phyloP scores from a whole-genome alignment of 1,140 invertebrate genomes.

The Drosophila yakuba region DNA sequence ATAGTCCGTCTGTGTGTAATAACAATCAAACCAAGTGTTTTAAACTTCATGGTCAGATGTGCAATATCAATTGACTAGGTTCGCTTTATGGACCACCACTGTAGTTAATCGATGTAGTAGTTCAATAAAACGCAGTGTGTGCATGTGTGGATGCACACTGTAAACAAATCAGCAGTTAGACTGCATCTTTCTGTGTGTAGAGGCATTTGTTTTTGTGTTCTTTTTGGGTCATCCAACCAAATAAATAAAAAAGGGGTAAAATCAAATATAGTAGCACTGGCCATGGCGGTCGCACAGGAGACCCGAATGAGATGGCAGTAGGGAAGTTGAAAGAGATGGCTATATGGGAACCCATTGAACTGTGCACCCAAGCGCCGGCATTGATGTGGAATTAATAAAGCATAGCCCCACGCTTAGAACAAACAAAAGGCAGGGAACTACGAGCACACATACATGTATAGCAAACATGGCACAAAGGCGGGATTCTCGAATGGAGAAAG shows the following conservation, averaged over 20 bases:
- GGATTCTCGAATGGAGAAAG: conserved; percentile 11
- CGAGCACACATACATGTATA: not conserved
- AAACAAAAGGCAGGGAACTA: conserved; percentile 41
- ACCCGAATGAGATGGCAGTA: not conserved
- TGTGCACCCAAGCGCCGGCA: conserved; percentile 55
- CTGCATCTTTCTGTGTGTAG: conserved; percentile 32
- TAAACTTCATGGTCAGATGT: conserved; percentile 5
- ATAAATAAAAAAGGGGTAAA: conserved; percentile 32
- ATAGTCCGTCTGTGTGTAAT: not conserved
- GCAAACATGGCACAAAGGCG: not conserved
- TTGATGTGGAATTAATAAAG: conserved; percentile 80
- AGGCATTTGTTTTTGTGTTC: conserved; percentile 22
- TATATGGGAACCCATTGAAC: conserved; percentile 57
- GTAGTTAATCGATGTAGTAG: conserved; percentile 47
- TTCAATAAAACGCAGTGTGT: conserved; percentile 31
- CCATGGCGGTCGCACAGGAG: not conserved
- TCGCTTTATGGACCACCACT: conserved; percentile 39
- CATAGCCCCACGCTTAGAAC: conserved; percentile 59
- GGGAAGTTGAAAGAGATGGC: not conserved
- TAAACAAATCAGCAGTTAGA: conserved; percentile 60
- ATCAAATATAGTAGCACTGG: conserved; percentile 19
- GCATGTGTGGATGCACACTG: conserved; percentile 10
- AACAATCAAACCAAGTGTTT: not conserved
- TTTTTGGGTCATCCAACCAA: conserved; percentile 47
- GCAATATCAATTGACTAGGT: conserved; percentile 26